These are phyloP conservation scores for Meteorus cinctellus DNA, from an alignment of 2,888 invertebrate genomes.

Conservation along the genomic window DNA sequence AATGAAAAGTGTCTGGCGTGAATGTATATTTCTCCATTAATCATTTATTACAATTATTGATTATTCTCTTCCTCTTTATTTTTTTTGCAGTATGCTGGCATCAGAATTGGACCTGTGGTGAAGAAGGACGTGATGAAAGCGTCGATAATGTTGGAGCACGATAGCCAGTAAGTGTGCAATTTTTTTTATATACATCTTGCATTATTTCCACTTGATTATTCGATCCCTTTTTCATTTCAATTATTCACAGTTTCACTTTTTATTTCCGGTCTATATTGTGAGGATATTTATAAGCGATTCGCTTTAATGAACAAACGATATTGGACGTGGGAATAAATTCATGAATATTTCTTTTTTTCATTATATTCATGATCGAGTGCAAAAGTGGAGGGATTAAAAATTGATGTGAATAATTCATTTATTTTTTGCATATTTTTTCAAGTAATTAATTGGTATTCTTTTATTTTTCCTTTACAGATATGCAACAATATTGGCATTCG, in stretches of 20 bases:
- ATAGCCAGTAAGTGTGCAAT: slow-evolving; percentile 85
- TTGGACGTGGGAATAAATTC: slow-evolving; percentile 1
- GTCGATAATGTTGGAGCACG: slow-evolving; percentile 99
- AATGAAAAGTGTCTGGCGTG: no score
- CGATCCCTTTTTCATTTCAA: slow-evolving; percentile 21
- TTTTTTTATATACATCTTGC: not conserved
- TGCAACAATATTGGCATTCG: slow-evolving; percentile 99
- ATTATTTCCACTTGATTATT: slow-evolving; percentile 6
- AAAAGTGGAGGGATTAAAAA: no score
- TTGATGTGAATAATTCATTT: no score
- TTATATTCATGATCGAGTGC: no score
- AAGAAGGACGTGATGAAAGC: slow-evolving; percentile 99
- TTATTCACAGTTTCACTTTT: slow-evolving; percentile 35
- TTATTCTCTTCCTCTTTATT: slow-evolving; percentile 8
- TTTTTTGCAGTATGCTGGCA: slow-evolving; percentile 91
- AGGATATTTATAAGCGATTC: not conserved
- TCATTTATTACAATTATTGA: not conserved
- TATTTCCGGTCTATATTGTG: slow-evolving; percentile 27
- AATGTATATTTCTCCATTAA: no score
- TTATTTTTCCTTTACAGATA: slow-evolving; percentile 77
- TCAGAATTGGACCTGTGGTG: slow-evolving; percentile 99
- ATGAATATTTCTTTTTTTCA: not conserved
- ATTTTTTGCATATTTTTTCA: no score
- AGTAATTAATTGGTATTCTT: slow-evolving; percentile 11
- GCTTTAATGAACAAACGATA: not conserved